Base-by-base conservation (phyloP, 2,888 invertebrate species). In the Elmis aenea region DNA sequence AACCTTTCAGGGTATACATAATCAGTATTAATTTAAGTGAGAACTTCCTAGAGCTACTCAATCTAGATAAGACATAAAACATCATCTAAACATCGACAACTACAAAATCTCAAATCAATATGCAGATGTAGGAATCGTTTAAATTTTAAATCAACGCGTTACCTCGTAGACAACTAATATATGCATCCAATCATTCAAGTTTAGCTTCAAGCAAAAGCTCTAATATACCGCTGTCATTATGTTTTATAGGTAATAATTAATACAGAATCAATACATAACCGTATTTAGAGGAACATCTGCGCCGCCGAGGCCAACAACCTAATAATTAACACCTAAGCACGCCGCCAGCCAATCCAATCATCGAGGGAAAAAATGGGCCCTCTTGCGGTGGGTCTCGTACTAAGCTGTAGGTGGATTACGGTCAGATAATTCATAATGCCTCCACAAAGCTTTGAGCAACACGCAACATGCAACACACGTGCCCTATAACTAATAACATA, bases 201-300 rank as follows among this genome's bases (percentile, higher is more conserved):
- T 18, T 18, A 18, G 18, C 18, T 18, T 5, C 5, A 18, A 18
- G 18, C 18, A 18, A 18, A 6, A 18, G 18, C 18, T 18, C 18
- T 18, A 18, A 18, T 18, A 18, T 8, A 18, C 18, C 18, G 18
- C 18, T 30, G 38, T 34, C 35, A 31, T 30, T 37, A 27, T 22
- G 15, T 33, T 33, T 38, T 38, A 35, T 42, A 42, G 37, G 38
- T 33, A 39, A 38, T 43, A 40, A 43, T 46, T 46, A 46, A 46
- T 40, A 43, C 16, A 37, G 40, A 40, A 46, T 46, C 42, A 38
- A 46, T 42, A 42, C 35, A 25, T 33, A 39, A 37, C 35, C 42
- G 25, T 36, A 39, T 40, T 37, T 32, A 28, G n/a, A n/a, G 42
- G 33, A 45, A 45, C 47, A 48, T 48, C 45, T 45, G 42, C 42